Percentiles rank a stretch among this genome's conserved stretches.
These are phyloP conservation scores for Dipodomys stephensi DNA, from an alignment of 2,113 vertebrate species.

Conservation along the genomic window DNA sequence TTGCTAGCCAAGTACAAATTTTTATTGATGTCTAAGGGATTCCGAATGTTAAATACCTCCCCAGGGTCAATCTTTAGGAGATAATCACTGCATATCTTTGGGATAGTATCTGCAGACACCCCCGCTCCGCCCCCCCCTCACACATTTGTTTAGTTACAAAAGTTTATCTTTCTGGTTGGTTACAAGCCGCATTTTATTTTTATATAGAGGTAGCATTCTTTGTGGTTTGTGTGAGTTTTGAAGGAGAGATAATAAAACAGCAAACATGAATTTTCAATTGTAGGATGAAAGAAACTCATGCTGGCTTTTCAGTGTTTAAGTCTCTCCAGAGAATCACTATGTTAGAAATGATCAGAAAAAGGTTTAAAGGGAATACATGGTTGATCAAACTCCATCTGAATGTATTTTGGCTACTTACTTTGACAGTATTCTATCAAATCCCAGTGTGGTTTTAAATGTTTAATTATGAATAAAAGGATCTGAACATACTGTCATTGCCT, in stretches of 20 bases:
- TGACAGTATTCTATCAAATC: background rate
- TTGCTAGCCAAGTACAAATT: too few relatives aligned
- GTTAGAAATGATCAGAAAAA: background rate
- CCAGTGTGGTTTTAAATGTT: background rate
- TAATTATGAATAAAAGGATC: constrained; percentile 49
- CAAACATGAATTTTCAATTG: background rate
- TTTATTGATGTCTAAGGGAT: too few relatives aligned
- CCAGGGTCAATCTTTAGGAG: too few relatives aligned
- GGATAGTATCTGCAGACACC: too few relatives aligned
- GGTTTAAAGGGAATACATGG: background rate
- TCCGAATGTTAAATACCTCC: too few relatives aligned
- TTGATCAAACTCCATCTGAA: background rate
- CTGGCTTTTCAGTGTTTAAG: background rate
- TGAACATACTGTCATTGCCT: background rate
- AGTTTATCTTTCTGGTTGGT: too few relatives aligned
- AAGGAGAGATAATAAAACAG: background rate
- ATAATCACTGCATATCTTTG: too few relatives aligned
- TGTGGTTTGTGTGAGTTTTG: background rate
- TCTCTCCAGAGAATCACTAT: background rate
- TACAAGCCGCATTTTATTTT: background rate
- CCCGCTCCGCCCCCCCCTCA: too few relatives aligned
- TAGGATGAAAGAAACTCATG: fast-evolving
- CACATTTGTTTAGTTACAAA: too few relatives aligned
- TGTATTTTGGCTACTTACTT: background rate
- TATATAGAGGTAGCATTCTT: too few relatives aligned